These are phyloP conservation scores for Cynocephalus volans DNA, from an alignment of 2,113 vertebrate genomes.

Conservation along the genomic window DNA sequence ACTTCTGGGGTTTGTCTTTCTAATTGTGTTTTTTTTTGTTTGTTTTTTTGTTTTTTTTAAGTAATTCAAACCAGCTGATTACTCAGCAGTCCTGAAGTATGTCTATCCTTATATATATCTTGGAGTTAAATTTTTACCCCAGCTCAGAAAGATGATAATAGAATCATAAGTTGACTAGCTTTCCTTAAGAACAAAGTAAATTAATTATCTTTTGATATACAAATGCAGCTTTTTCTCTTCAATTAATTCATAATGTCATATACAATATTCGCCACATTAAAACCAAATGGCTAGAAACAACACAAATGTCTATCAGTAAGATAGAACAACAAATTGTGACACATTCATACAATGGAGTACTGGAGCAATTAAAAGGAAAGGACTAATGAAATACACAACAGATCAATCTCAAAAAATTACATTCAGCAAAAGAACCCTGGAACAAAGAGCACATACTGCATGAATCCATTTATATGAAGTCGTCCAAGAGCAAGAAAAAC, in stretches of 20 bases:
- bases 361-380: constrained; percentile 44
- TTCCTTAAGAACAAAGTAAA: constrained; percentile 59
- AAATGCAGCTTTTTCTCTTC: background rate
- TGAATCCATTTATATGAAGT: background rate
- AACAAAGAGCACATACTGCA: background rate
- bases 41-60: constrained; percentile 69
- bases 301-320: background rate
- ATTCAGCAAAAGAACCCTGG: background rate
- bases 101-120: background rate
- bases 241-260: constrained; percentile 48
- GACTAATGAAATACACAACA: background rate
- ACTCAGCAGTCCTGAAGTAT: background rate
- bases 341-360: background rate
- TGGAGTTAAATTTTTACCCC: constrained; percentile 34
- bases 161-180: constrained; percentile 21
- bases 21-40: constrained; percentile 59
- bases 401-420: constrained; percentile 8
- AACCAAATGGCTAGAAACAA: constrained; percentile 53
- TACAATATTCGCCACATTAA: constrained; percentile 50
- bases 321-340: constrained; percentile 33
- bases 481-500: background rate
- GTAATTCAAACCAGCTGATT: background rate
- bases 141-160: constrained; percentile 16
- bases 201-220: constrained; percentile 31
- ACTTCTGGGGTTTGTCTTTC: constrained; percentile 3